Evolutionary conservation across 2,797 vertebrate genomes (phyloP).

Genomic region (Artibeus jamaicensis): DNA sequence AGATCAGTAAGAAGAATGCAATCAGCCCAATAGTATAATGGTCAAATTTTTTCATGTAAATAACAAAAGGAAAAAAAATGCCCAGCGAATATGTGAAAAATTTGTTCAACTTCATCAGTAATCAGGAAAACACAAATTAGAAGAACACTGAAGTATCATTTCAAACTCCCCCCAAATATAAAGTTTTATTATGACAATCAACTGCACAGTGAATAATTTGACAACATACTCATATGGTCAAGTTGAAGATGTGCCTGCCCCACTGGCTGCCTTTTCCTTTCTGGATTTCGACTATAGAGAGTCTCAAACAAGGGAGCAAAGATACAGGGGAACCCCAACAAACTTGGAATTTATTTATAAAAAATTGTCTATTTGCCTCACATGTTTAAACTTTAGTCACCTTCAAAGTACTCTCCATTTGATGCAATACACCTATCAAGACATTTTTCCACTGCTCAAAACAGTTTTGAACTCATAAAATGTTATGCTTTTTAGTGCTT

Average conservation of each 20-base stretch:
- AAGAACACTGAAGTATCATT: neutral
- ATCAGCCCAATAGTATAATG: neutral
- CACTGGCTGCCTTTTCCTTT: neutral
- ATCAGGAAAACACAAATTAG: neutral
- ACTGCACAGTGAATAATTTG: neutral
- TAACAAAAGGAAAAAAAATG: neutral
- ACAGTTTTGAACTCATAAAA: neutral
- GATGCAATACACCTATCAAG: neutral
- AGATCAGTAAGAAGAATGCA: neutral
- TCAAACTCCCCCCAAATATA: neutral
- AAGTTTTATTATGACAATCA: neutral
- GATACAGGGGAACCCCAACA: neutral
- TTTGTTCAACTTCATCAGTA: neutral
- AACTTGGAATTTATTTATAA: neutral
- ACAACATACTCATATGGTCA: neutral
- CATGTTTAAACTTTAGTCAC: neutral
- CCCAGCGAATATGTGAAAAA: neutral
- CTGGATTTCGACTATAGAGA: neutral
- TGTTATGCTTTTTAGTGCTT: neutral
- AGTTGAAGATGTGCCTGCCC: neutral
- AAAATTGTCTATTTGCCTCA: neutral
- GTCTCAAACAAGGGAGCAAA: neutral
- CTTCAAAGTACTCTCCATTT: neutral
- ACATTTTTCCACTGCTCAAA: neutral
- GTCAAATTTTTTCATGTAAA: neutral